Evolutionary conservation across 2,797 vertebrate species (phyloP), one percentile per base, ranked within the genome.

Genomic region (Sternarchorhynchus goeldii): DNA sequence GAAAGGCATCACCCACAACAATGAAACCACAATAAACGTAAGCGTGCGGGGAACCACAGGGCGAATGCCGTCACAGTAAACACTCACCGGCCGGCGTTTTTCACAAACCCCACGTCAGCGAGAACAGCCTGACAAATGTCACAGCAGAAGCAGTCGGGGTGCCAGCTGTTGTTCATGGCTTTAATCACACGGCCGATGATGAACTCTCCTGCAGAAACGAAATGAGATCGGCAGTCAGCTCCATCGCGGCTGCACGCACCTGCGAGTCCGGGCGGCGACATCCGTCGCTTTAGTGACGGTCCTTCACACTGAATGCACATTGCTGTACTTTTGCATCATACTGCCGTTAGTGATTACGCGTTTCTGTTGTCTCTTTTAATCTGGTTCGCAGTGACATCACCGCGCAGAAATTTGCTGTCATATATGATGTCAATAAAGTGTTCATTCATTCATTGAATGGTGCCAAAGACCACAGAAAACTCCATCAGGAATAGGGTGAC

Each of bases 111-210:
- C 76, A 99, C 96, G 63, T 99, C 98, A 0, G 98, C 98, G 76
- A 99, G 88, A 58, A 98, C 94, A 75, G 93, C 88, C 83, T 97
- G 93, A 87, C 98, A 99, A 86, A 99, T 94, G 88, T 98, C 94
- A 85, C 98, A 99, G 90, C 96, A 92, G 93, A 99, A 99, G 87
- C 98, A 99, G 83, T 97, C 95, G 0, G 97, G 98, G 84, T 99
- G 98, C 98, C 98, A 99, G 88, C 98, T 99, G 80, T 99, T 99
- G 91, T 99, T 99, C 98, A 99, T 99, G 87, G 97, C 97, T 92
- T 99, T 99, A 92, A 99, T 99, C 86, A 99, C 98, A 76, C 98
- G 96, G 68, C 98, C 98, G 58, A 98, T 98, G 90, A 99, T 98
- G 89, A 99, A 99, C 87, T 99, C 97, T 68, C 98, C 98, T 99